Evolutionary conservation across 35 echinoderm and acorn worm species (phyloP), one percentile per base, ranked within the genome.

Genomic region (Strongylocentrotus purpuratus): DNA sequence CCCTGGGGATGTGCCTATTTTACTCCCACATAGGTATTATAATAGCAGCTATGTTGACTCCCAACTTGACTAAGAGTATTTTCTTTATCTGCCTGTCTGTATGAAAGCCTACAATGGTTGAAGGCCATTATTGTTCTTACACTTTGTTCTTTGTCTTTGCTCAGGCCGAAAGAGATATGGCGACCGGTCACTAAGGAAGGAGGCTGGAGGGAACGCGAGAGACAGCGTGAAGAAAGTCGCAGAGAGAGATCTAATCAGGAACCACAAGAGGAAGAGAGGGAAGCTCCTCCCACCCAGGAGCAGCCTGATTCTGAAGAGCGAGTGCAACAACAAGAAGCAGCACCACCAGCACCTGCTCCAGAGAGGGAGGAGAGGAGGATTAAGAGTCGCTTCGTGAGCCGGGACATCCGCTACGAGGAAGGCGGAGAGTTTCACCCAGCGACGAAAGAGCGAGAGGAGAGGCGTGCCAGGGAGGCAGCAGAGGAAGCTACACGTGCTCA

Each of bases 351-450:
- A 28, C 87, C 31, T 46, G 2, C 48, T 92, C 58, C 33, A 47
- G 92, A 87, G 22, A 87, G 58, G 46, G 85, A 87, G 85, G 94
- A 94, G 85, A 87, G 65, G 33, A 86, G 46, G 45, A n/a, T 94
- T 48, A 85, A 48, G 9, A 95, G 86, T 18, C 85, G 94, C n/a
- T 95, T 95, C 33, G 94, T 48, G 15, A 95, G 94, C 87, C 94
- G 94, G 31, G 94, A 95, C 86, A 95, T 95, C 45, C 94, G 94
- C 15, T 88, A 58, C 87, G 94, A 95, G 31, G 94, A 95, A 90
- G 87, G 94, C 17, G 70, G 91, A 93, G 91, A 93, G 46, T 93
- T 93, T 46, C 48, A 93, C 91, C 91, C 45, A 32, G 91, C 91
- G 45, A 47, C 91, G 22, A 33, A 31, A 31, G 91, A 47, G 45